phyloP scores from a whole-genome alignment of 2,113 vertebrate species.

The Paracanthobrama guichenoti region DNA sequence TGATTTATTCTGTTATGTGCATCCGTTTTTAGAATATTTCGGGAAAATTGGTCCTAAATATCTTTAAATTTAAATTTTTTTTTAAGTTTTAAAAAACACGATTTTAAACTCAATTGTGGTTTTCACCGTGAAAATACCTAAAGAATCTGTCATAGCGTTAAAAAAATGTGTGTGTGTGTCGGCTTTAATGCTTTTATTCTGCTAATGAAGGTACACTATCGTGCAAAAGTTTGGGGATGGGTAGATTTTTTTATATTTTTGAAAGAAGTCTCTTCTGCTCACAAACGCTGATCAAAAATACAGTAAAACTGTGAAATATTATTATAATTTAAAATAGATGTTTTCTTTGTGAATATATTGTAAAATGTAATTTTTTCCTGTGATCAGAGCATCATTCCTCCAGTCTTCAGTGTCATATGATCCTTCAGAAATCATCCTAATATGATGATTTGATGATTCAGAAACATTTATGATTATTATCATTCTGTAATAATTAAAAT shows the following conservation, averaged over 20 bases:
- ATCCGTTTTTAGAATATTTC: neutral
- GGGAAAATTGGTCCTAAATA: neutral
- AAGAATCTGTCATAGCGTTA: neutral
- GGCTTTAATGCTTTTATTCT: neutral
- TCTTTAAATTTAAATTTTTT: neutral
- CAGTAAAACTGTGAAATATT: neutral
- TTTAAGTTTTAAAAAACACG: too few species aligned
- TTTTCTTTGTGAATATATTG: neutral
- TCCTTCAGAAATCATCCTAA: neutral
- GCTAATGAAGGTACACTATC: neutral
- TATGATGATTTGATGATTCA: neutral
- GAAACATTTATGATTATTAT: neutral
- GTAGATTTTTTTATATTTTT: neutral
- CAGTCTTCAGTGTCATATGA: neutral
- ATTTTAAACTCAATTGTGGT: neutral
- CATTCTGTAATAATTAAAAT: neutral
- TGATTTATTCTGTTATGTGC: neutral
- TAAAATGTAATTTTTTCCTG: neutral
- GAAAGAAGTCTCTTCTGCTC: too few species aligned
- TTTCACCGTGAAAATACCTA: neutral
- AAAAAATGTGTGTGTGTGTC: neutral
- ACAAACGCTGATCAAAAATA: neutral
- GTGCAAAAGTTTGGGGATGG: neutral
- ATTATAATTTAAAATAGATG: neutral
- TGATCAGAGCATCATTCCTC: neutral